phyloP scores from a whole-genome alignment of 2,113 vertebrate genomes.

The Lutjanus erythropterus region DNA sequence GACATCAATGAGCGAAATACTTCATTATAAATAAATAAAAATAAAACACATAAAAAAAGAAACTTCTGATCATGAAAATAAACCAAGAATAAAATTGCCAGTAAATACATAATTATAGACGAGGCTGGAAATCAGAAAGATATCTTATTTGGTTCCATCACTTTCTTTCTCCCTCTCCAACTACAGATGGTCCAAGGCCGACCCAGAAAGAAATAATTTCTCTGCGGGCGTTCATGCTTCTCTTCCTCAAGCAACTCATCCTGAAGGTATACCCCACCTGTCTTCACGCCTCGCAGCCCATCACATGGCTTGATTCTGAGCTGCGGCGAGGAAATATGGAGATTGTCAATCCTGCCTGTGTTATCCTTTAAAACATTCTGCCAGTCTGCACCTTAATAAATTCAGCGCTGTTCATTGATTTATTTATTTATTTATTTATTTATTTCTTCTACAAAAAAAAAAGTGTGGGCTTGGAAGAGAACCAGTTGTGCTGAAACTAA shows the following conservation, averaged over 20 bases:
- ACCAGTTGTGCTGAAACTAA: conserved; percentile 20
- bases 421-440: conserved; percentile 10
- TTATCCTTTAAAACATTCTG: conserved; percentile 27
- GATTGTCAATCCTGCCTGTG: conserved; percentile 4
- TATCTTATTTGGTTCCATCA: conserved; percentile 23
- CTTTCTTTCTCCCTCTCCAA: conserved; percentile 51
- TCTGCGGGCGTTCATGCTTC: conserved; percentile 95
- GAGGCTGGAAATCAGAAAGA: background rate
- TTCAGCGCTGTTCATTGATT: conserved; percentile 24
- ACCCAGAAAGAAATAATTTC: conserved; percentile 97
- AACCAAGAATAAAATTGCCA: conserved; percentile 9
- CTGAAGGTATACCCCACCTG: conserved; percentile 89
- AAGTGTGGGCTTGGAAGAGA: background rate
- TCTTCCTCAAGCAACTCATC: conserved; percentile 98
- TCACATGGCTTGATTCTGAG: conserved; percentile 14
- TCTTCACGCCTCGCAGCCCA: conserved; percentile 41
- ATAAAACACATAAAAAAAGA: conserved; percentile 6
- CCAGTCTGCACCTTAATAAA: conserved; percentile 7
- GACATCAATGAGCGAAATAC: conserved; percentile 12
- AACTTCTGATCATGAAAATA: conserved; percentile 5
- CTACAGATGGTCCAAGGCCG: conserved; percentile 94
- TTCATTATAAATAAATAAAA: conserved; percentile 13
- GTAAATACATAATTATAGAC: background rate
- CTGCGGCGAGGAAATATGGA: conserved; percentile 28
- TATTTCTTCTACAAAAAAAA: too few relatives aligned